These are phyloP conservation scores for Paratilapia polleni DNA, from an alignment of 2,113 vertebrate species.

Conservation along the genomic window DNA sequence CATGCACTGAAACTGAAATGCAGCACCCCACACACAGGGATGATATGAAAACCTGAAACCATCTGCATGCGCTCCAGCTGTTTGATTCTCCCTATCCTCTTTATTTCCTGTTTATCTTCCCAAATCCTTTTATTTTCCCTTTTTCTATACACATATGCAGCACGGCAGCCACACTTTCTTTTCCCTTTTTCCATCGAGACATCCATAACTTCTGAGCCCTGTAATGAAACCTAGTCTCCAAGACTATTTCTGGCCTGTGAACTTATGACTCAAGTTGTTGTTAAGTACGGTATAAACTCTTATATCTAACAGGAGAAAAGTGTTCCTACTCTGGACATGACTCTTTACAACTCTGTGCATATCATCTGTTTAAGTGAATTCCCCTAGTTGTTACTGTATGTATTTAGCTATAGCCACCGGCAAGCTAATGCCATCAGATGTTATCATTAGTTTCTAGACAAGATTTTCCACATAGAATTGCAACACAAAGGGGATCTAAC, in stretches of 20 bases:
- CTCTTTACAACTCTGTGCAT: neutral
- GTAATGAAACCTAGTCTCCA: neutral
- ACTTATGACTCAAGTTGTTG: neutral
- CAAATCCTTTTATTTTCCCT: constrained; percentile 48
- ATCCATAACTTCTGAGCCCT: neutral
- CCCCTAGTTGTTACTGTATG: neutral
- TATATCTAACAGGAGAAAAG: neutral
- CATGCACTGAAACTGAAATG: neutral
- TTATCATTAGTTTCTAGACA: constrained; percentile 12
- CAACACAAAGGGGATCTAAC: neutral
- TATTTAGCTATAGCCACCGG: constrained; percentile 19
- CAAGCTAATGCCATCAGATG: constrained; percentile 19
- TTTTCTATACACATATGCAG: constrained; percentile 17
- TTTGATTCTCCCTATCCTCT: constrained; percentile 26
- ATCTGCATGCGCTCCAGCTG: constrained; percentile 14
- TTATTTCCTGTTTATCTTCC: constrained; percentile 51
- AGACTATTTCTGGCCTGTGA: neutral
- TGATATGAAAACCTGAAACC: constrained; percentile 30
- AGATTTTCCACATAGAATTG: constrained; percentile 32
- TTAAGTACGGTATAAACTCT: neutral
- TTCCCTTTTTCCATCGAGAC: neutral
- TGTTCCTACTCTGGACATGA: neutral
- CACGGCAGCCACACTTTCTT: neutral
- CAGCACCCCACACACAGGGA: constrained; percentile 8
- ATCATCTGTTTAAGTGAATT: constrained; percentile 14